A percentile compares a stretch with the other conserved stretches of the same genome.
phyloP scores from a whole-genome alignment of 2,888 invertebrate genomes.

The Cryptus armator region DNA sequence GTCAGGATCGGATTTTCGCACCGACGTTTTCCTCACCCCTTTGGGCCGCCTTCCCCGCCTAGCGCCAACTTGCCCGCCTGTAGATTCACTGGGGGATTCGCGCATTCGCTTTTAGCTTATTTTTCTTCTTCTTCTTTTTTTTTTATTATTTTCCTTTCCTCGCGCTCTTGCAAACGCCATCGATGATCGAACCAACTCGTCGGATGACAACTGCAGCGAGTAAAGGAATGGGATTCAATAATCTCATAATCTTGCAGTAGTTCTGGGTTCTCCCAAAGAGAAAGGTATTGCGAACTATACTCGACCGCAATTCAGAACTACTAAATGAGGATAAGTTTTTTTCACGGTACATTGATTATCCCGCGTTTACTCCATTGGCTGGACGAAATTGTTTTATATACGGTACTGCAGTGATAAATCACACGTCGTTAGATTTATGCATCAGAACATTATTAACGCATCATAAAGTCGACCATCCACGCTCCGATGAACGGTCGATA shows the following conservation, averaged over 20 bases:
- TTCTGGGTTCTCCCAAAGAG: background rate
- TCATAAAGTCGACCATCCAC: no score
- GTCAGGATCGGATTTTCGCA: constrained; percentile 56
- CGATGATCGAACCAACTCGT: constrained; percentile 43
- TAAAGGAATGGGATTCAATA: constrained; percentile 42
- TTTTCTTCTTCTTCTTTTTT: constrained; percentile 41
- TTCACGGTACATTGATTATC: constrained; percentile 13
- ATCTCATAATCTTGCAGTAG: constrained; percentile 45
- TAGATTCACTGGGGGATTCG: constrained; percentile 47
- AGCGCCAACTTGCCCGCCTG: constrained; percentile 12
- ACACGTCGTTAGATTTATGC: background rate
- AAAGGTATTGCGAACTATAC: constrained; percentile 16
- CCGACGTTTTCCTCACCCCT: constrained; percentile 65
- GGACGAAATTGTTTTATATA: background rate
- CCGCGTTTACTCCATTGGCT: background rate
- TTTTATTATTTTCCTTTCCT: constrained; percentile 27
- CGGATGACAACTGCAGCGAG: constrained; percentile 26
- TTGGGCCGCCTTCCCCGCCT: constrained; percentile 35
- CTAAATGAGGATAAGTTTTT: constrained; percentile 1
- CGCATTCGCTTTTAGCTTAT: constrained; percentile 17
- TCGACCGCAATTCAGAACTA: constrained; percentile 8
- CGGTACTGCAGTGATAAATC: background rate
- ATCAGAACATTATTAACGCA: no score
- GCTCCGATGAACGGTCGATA: no score
- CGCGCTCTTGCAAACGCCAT: constrained; percentile 44